Evolutionary conservation across 2,113 vertebrate species (phyloP).

Genomic region (Rhabdornis inornatus): DNA sequence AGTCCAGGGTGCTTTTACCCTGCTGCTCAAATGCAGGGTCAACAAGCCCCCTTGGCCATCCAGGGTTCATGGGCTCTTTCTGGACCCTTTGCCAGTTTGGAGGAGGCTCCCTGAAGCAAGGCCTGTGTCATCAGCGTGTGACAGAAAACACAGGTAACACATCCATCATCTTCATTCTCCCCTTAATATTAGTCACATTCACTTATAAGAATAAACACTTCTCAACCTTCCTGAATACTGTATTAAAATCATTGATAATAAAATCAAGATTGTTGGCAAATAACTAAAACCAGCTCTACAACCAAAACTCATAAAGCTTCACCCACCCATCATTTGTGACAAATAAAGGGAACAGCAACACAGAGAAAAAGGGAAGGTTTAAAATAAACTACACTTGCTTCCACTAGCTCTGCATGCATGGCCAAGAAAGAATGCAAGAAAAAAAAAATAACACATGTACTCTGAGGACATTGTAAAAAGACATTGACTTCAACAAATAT

Average conservation of each 20-base stretch:
- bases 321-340: not conserved
- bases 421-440: not conserved
- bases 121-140: rapidly evolving
- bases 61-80: rapidly evolving
- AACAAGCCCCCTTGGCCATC: rapidly evolving
- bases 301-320: not conserved
- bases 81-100: not conserved
- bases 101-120: not conserved
- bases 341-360: not conserved
- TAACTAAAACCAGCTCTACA: not conserved
- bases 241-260: not conserved
- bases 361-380: not conserved
- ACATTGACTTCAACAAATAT: not conserved
- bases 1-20: not conserved
- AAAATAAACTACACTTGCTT: not conserved
- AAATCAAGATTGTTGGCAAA: not conserved
- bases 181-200: not conserved
- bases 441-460: not conserved
- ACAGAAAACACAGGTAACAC: not conserved
- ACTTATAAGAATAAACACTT: not conserved
- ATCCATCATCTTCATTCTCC: not conserved
- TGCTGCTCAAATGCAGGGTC: not conserved
- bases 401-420: not conserved
- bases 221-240: not conserved
- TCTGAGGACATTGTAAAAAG: not conserved